Base-by-base conservation (phyloP, 1,140 invertebrate species). In the Drosophila cardini region DNA sequence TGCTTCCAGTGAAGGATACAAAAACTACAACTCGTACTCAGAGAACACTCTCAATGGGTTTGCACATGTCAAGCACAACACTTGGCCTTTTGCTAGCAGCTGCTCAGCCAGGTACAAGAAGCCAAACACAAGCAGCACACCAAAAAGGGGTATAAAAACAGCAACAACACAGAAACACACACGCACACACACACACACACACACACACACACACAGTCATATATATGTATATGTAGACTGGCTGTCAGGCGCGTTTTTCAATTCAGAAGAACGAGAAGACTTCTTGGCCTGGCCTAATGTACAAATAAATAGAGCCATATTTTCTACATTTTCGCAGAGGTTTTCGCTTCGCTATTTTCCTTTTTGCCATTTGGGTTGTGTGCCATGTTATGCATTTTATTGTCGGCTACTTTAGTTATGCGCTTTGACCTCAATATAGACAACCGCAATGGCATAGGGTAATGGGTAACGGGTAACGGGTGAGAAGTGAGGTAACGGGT, bases 361-460 rank as follows among this genome's bases (percentile, higher is more conserved):
- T 48, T 55, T 76, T 72, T 70, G 34, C 16, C 38, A 52, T 45
- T 67, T 64, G 68, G 63, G 46, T 67, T 56, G 61, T 72, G 45
- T 46, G 69, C 57, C 77, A 76, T 89, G 80, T 80, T 89, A 90
- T 89, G 84, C 84, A 89, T 89, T 89, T 89, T 89, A 89, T 89
- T 89, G 84, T 83, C 84, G 84, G 84, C 84, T 89, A 87, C 84
- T 87, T 87, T 89, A 87, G 84, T 89, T 84, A 87, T 87, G 84
- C 84, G 83, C 84, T 87, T 87, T 87, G 84, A 87, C 84, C 84
- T 89, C 84, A 42, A 87, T 87, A 75, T 80, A 80, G 84, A 79
- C 64, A 76, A 18, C 46, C 10, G 7, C 21, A 9, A 60, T 32
- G 40, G 38, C 56, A 58, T 6, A 1, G 21, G 53, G 32, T 18